These are phyloP conservation scores for Varanus komodoensis DNA, from an alignment of 2,113 vertebrate species.

Conservation along the genomic window DNA sequence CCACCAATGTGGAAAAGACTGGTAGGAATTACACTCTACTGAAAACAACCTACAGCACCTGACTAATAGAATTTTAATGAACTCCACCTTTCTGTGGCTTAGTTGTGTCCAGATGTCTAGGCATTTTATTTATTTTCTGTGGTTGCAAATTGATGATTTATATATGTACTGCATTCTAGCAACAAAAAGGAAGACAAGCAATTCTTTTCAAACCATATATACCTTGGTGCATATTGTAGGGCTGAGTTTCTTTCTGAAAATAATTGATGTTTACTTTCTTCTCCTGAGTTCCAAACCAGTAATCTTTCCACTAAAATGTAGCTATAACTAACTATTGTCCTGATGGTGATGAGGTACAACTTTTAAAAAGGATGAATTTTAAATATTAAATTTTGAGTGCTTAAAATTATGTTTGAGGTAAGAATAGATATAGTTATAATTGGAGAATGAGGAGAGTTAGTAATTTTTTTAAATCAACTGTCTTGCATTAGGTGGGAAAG, in stretches of 20 bases:
- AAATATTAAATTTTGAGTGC: not conserved
- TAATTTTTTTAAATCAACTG: not conserved
- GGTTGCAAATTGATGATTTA: rapidly evolving
- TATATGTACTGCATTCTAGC: not conserved
- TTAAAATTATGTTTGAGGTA: not conserved
- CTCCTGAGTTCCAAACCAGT: not conserved
- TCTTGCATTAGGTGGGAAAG: not conserved
- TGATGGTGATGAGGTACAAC: not conserved
- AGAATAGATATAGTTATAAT: too few relatives aligned
- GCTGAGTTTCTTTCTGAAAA: not conserved
- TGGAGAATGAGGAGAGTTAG: not conserved
- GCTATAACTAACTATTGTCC: not conserved
- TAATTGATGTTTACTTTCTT: not conserved
- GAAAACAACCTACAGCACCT: not conserved
- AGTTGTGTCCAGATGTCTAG: not conserved
- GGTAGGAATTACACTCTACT: not conserved
- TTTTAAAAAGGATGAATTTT: not conserved
- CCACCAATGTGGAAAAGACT: not conserved
- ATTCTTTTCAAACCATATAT: not conserved
- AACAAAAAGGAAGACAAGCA: not conserved
- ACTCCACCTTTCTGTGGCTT: constrained; percentile 1
- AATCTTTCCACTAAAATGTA: not conserved
- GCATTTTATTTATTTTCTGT: not conserved
- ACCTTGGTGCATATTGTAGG: rapidly evolving
- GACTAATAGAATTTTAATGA: not conserved